These are phyloP conservation scores for Prolemur simus DNA, from an alignment of 2,113 vertebrate genomes.

Conservation along the genomic window DNA sequence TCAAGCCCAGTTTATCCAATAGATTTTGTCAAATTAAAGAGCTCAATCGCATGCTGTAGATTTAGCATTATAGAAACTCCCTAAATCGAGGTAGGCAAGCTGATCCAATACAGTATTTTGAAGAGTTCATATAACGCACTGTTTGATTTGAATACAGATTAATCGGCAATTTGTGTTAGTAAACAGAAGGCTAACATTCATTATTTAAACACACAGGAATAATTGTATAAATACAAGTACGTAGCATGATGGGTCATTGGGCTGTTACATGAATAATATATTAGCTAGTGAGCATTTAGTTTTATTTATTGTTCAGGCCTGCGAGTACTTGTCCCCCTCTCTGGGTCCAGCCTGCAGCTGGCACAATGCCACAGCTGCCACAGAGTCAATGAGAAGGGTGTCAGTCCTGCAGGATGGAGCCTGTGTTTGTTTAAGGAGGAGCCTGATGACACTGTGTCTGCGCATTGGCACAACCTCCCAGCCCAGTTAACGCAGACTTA, in stretches of 20 bases:
- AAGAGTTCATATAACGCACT: not conserved
- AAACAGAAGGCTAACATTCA: constrained; percentile 55
- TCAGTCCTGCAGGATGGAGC: not conserved
- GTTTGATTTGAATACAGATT: constrained; percentile 70
- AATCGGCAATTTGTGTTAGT: constrained; percentile 62
- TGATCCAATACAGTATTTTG: not conserved
- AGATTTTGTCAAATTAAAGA: constrained; percentile 61
- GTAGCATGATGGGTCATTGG: constrained; percentile 40
- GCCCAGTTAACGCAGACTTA: not conserved
- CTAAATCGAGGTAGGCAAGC: not conserved
- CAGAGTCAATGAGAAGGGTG: not conserved
- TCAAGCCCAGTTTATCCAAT: constrained; percentile 1
- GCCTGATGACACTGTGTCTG: not conserved
- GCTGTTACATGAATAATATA: constrained; percentile 65
- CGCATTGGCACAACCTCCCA: fast-evolving
- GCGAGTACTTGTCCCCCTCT: not conserved
- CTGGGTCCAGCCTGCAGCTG: constrained; percentile 8
- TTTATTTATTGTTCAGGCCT: constrained; percentile 49
- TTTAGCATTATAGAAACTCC: constrained; percentile 22
- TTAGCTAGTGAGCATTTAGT: constrained; percentile 27
- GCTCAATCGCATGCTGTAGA: constrained; percentile 60
- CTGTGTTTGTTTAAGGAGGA: constrained; percentile 18
- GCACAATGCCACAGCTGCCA: not conserved
- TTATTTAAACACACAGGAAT: constrained; percentile 66
- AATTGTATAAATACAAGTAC: constrained; percentile 51